These are phyloP conservation scores for Perithous albicinctus DNA, from an alignment of 2,888 invertebrate species.

Conservation along the genomic window DNA sequence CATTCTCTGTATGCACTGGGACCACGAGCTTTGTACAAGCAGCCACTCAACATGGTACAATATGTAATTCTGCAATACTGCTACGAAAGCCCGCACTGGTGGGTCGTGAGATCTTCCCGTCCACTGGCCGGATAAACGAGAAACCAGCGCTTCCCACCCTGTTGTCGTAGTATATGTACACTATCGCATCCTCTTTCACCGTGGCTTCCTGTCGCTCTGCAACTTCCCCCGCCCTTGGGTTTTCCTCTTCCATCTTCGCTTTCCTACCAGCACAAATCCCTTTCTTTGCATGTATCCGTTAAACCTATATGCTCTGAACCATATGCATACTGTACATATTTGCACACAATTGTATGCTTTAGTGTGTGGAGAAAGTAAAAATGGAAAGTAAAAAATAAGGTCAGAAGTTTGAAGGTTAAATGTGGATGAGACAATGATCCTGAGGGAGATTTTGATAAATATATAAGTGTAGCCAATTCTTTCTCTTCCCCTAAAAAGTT, in stretches of 20 bases:
- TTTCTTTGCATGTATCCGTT: not conserved
- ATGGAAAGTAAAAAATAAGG: no score
- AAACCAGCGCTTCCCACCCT: constrained; percentile 2
- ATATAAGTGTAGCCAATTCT: no score
- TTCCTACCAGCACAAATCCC: constrained; percentile 1
- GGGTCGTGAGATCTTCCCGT: constrained; percentile 47
- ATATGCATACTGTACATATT: not conserved
- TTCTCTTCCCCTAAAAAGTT: no score
- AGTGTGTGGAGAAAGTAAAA: no score
- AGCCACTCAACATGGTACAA: constrained; percentile 39
- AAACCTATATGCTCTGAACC: not conserved
- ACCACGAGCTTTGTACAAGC: constrained; percentile 34
- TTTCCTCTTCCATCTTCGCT: not conserved
- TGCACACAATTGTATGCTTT: not conserved
- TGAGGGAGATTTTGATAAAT: no score
- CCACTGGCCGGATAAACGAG: constrained; percentile 52
- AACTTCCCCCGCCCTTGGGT: not conserved
- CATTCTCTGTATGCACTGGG: not conserved
- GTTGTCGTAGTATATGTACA: constrained; percentile 18
- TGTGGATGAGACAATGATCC: no score
- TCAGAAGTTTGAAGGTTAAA: no score
- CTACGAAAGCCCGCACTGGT: constrained; percentile 1
- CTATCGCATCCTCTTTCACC: constrained; percentile 41
- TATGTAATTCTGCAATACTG: constrained; percentile 34
- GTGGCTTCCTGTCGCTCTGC: constrained; percentile 40